phyloP scores from a whole-genome alignment of 1,140 invertebrate genomes.

The Zaprionus ornatus region DNA sequence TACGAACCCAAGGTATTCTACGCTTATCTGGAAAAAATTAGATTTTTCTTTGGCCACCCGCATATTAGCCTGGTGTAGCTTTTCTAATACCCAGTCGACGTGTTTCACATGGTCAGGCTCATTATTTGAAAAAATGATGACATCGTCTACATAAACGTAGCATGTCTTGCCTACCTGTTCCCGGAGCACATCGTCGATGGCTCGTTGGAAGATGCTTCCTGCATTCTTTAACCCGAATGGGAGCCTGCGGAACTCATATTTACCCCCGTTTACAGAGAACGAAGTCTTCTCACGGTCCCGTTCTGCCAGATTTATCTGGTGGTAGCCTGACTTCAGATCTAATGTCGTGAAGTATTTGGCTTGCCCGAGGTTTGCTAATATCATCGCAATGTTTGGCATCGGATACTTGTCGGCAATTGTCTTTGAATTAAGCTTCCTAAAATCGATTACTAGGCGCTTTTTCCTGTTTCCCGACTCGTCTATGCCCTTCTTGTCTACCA shows the following conservation, averaged over 20 bases:
- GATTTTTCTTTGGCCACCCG: too few species aligned
- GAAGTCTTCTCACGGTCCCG: constrained; percentile 8
- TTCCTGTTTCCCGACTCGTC: constrained; percentile 36
- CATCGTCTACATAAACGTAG: constrained; percentile 31
- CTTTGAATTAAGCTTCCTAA: constrained; percentile 70
- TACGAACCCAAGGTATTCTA: neutral
- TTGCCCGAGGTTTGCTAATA: neutral
- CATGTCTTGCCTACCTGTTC: constrained; percentile 17
- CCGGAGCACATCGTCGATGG: constrained; percentile 48
- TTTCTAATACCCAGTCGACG: constrained; percentile 22
- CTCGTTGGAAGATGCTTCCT: constrained; percentile 71
- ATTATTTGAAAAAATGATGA: constrained; percentile 25
- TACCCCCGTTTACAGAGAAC: neutral
- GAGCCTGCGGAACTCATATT: neutral
- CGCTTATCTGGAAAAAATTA: neutral
- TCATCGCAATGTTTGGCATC: neutral
- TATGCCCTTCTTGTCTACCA: constrained; percentile 45
- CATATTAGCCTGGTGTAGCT: constrained; percentile 22
- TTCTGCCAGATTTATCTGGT: constrained; percentile 67
- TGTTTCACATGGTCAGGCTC: constrained; percentile 26
- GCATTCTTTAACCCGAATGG: constrained; percentile 23
- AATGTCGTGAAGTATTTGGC: neutral
- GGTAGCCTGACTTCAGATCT: constrained; percentile 78
- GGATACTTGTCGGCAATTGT: constrained; percentile 63
- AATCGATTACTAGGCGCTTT: constrained; percentile 64